phyloP scores from a whole-genome alignment of 2,797 vertebrate genomes.

The Mus minutoides region DNA sequence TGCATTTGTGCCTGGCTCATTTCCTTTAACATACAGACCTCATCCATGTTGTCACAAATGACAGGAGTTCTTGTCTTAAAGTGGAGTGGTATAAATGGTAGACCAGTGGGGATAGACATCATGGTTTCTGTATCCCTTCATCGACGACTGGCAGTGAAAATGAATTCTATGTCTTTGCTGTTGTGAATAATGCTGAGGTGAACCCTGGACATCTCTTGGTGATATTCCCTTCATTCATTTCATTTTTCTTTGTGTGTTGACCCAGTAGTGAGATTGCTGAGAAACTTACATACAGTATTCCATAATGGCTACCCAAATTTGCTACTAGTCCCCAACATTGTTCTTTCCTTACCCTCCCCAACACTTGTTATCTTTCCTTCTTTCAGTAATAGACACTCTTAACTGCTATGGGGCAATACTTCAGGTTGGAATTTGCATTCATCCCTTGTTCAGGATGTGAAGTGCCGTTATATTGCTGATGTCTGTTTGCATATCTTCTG shows the following conservation, averaged over 20 bases:
- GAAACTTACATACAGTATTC: background rate
- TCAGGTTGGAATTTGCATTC: background rate
- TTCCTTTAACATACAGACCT: background rate
- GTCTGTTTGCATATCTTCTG: background rate
- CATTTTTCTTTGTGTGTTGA: background rate
- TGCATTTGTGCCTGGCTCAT: background rate
- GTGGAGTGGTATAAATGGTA: background rate
- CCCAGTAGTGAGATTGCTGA: background rate
- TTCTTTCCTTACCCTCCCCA: background rate
- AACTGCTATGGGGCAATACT: background rate
- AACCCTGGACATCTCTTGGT: background rate
- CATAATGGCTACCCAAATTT: background rate
- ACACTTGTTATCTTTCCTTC: background rate
- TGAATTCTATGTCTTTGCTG: background rate
- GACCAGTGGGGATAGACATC: too few species aligned
- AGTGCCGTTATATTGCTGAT: background rate
- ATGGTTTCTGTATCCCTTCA: background rate
- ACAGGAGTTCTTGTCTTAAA: background rate
- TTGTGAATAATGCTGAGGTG: background rate
- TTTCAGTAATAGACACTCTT: background rate
- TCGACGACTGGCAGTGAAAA: background rate
- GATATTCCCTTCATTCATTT: background rate
- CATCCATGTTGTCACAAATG: background rate
- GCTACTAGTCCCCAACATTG: background rate
- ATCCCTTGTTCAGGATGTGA: background rate